Evolutionary conservation across 2,113 vertebrate genomes (phyloP), one percentile per base, ranked within the genome.

Genomic region (Atherinomorus stipes): DNA sequence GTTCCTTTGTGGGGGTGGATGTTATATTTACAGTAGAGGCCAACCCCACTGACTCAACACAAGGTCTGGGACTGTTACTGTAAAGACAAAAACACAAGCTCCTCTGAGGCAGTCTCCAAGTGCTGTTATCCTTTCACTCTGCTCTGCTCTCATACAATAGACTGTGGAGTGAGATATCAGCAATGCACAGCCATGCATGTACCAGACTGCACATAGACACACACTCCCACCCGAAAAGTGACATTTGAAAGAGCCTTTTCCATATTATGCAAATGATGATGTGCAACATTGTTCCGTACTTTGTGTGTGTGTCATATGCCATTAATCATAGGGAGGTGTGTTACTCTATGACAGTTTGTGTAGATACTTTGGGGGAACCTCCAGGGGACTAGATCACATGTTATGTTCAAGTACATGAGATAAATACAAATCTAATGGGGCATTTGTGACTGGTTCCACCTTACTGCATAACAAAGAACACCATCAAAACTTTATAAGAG

Each of bases 1-100:
- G 73, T 81, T 71, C 74, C 69, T 71, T 68, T 64, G 62, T 78
- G 72, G 56, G 78, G 68, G 74, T 84, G 77, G 80, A 64, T 63
- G 68, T 70, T 83, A 59, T 78, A 69, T 81, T 77, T 83, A 76
- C 71, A 57, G 71, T 18, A 51, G n/a, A 22, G 28, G 22, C 10
- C n/a, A 70, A 71, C 21, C 66, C 56, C 64, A 78, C 42, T 79
- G 56, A 64, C 78, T 78, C 72, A 78, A 80, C 70, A 68, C 44
- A 59, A 53, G 64, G 42, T 62, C 22, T 13, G 19, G 34, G 34
- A 51, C 65, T 70, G 42, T 84, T 80, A 52, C 54, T 60, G 64
- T 50, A 75, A 79, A 80, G 70, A 78, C 76, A 68, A 73, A 87
- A 76, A 49, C 77, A 67, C 7, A 28, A 34, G 31, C 31, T 34